A percentile compares a stretch with the other conserved stretches of the same genome.
Evolutionary conservation across 1,140 invertebrate genomes (phyloP).

Genomic region (Drosophila orena): DNA sequence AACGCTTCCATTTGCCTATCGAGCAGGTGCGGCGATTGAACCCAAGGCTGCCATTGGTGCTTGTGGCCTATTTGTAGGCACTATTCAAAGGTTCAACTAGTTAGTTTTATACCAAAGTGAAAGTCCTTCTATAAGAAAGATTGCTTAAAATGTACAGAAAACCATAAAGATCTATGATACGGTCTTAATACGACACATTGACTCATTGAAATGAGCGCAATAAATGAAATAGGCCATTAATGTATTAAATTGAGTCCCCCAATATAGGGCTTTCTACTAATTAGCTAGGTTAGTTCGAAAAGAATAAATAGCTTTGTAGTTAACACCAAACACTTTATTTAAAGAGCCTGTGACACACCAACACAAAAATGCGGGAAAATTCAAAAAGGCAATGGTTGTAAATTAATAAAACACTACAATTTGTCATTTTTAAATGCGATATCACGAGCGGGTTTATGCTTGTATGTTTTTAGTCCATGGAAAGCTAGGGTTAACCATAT

Average conservation of each 20-base stretch:
- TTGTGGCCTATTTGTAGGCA: neutral
- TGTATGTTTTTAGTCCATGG: neutral
- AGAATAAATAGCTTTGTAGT: neutral
- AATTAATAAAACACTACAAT: neutral
- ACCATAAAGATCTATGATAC: no score
- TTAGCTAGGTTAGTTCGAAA: neutral
- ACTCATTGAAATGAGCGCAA: no score
- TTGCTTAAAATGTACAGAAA: no score
- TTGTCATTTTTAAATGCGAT: conserved; percentile 1
- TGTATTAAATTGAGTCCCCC: neutral
- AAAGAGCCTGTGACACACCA: no score
- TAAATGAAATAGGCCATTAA: neutral
- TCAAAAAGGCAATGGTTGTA: neutral
- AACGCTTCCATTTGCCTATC: conserved; percentile 6
- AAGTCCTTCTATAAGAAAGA: neutral
- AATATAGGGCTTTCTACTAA: neutral
- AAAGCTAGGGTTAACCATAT: neutral
- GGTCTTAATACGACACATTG: neutral
- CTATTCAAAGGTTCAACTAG: neutral
- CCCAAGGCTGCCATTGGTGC: conserved; percentile 22
- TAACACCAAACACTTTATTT: neutral
- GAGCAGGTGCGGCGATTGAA: conserved; percentile 6
- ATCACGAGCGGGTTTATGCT: neutral
- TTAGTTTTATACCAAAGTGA: neutral
- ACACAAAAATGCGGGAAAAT: no score